Percentiles rank a stretch among this genome's conserved stretches.
These are phyloP conservation scores for Cyprinodon tularosa DNA, from an alignment of 2,113 vertebrate species.

Conservation along the genomic window DNA sequence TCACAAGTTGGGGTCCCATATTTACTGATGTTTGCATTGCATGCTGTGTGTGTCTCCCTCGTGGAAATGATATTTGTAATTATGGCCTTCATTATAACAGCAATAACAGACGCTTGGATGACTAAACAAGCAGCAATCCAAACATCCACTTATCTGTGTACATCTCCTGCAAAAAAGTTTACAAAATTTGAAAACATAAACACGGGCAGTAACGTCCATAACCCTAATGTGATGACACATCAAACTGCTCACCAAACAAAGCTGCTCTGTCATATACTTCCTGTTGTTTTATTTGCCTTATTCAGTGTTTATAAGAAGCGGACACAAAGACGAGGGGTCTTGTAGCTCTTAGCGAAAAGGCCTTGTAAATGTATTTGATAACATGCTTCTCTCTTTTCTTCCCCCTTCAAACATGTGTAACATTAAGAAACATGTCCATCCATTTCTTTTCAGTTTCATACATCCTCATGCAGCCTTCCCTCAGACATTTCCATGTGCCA, in stretches of 20 bases:
- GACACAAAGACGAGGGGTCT: slow-evolving; percentile 63
- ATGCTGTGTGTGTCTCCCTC: slow-evolving; percentile 3
- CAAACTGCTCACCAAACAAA: slow-evolving; percentile 74
- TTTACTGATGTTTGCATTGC: neutral
- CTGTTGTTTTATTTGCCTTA: slow-evolving; percentile 75
- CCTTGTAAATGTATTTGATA: neutral
- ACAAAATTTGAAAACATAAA: slow-evolving; percentile 81
- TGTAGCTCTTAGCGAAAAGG: slow-evolving; percentile 11
- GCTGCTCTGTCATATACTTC: slow-evolving; percentile 73
- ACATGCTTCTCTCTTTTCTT: neutral
- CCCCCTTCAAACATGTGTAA: neutral
- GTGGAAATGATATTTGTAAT: slow-evolving; percentile 71
- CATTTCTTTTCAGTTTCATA: slow-evolving; percentile 17
- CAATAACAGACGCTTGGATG: slow-evolving; percentile 75
- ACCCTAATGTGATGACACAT: slow-evolving; percentile 74
- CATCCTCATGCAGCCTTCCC: slow-evolving; percentile 18
- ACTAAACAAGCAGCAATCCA: slow-evolving; percentile 78
- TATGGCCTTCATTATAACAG: slow-evolving; percentile 73
- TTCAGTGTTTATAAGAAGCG: slow-evolving; percentile 68
- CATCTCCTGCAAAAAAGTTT: slow-evolving; percentile 76
- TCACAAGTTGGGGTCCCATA: slow-evolving; percentile 12
- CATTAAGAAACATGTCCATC: slow-evolving; percentile 12
- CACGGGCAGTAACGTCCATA: slow-evolving; percentile 70
- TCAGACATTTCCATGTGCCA: slow-evolving; percentile 23
- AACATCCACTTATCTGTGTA: slow-evolving; percentile 82